phyloP scores from a whole-genome alignment of 2,888 invertebrate species.

The Oxycera nigricornis region DNA sequence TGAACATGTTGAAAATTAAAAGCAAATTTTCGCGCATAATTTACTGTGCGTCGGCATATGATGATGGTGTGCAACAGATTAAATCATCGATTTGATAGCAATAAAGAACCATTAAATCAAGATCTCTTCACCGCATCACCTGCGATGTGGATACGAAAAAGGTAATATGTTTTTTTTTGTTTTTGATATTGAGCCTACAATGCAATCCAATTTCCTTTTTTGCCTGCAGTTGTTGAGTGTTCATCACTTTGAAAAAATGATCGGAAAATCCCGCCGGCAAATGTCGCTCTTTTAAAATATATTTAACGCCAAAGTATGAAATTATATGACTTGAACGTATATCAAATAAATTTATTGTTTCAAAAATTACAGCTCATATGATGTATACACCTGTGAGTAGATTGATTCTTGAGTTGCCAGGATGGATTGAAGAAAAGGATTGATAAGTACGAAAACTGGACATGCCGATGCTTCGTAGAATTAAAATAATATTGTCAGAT shows the following conservation, averaged over 20 bases:
- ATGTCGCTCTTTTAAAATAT: background rate
- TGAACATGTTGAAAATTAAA: conserved; percentile 4
- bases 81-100: background rate
- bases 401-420: background rate
- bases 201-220: background rate
- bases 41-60: background rate
- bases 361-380: no score
- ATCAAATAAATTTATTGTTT: conserved; percentile 64
- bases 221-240: background rate
- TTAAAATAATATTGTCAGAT: no score
- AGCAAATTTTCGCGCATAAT: background rate
- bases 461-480: no score
- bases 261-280: background rate
- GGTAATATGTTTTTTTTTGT: background rate
- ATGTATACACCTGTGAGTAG: no score
- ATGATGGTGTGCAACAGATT: background rate
- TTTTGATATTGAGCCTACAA: background rate
- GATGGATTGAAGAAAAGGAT: background rate
- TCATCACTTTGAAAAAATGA: background rate
- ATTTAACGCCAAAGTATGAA: conserved; percentile 45
- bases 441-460: no score
- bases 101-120: background rate
- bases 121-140: background rate
- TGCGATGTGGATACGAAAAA: background rate
- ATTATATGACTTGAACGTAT: conserved; percentile 63